Evolutionary conservation across 2,797 vertebrate species (phyloP), one percentile per base, ranked within the genome.

Genomic region (Peromyscus eremicus): DNA sequence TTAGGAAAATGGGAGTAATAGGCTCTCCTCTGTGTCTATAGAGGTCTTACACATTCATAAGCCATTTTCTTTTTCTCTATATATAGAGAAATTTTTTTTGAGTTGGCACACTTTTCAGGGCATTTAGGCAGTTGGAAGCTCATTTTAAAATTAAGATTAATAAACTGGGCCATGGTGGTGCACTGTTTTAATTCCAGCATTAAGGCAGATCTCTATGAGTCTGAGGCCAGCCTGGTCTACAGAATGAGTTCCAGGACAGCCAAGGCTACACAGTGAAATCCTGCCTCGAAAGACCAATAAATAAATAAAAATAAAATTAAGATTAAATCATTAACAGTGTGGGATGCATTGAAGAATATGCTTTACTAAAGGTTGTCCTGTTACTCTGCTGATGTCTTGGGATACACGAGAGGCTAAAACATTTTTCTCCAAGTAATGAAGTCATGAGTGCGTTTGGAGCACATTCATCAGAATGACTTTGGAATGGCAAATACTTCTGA

Each of bases 121-220:
- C 25, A 66, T 87, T 83, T 90, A 55, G 75, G 43, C 49, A 27
- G 32, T 12, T 68, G 21, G 52, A 79, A 90, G 17, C 77, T 83
- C 40, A 83, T 79, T 93, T 92, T 73, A 91, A 93, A 97, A 66
- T 52, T 32, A 88, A 68, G 21, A 75, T 64, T 64, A 76, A n/a
- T 75, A 75, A 75, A 43, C 11, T 75, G 37, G 6, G 37, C 40
- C 37, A 75, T 71, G n/a, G 9, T 71, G 68, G 17, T 71, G 19
- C n/a, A 71, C 16, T 3, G 3, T 37, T 71, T 71, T 75, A 75
- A 75, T 43, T 23, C 37, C 23, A 43, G 37, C 71, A 43, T 25
- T 73, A 11, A 43, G 71, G 23, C 23, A 75, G 71, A 75, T 75
- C 5, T 75, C 71, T 43, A 13, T 75, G 71, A 75, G 23, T 27